Evolutionary conservation across 2,113 vertebrate genomes (phyloP).

Genomic region (Oriolus oriolus): DNA sequence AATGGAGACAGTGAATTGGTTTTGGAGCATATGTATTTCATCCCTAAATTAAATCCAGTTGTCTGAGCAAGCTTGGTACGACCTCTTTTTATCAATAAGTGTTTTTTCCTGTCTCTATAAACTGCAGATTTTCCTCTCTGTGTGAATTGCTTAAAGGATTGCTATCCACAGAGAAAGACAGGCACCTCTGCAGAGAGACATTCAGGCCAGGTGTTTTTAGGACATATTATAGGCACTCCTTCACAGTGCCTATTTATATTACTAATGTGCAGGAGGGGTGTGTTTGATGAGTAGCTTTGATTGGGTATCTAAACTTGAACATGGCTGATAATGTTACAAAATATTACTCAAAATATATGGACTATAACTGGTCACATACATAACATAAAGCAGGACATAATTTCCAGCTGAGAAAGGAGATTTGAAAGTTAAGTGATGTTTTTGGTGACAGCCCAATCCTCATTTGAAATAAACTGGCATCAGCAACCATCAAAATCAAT

Average conservation of each 20-base stretch:
- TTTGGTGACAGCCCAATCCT: background rate
- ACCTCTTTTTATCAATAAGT: background rate
- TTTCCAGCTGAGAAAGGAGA: background rate
- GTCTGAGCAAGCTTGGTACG: background rate
- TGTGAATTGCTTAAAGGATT: background rate
- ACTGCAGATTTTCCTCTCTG: background rate
- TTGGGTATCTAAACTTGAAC: background rate
- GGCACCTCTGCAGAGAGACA: background rate
- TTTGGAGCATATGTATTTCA: background rate
- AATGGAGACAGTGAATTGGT: background rate
- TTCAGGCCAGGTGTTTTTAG: background rate
- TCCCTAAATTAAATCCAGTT: background rate
- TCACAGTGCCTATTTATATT: background rate
- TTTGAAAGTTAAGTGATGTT: background rate
- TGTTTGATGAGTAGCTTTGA: background rate
- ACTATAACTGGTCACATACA: background rate
- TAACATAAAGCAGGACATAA: background rate
- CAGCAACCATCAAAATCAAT: background rate
- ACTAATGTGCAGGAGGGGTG: accelerated
- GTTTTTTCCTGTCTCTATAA: background rate
- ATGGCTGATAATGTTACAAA: background rate
- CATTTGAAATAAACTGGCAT: background rate
- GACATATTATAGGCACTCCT: background rate
- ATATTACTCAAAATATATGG: background rate
- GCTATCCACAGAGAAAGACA: background rate